Base-by-base conservation (phyloP, 2,888 invertebrate genomes). In the Drosophila macrospina region DNA sequence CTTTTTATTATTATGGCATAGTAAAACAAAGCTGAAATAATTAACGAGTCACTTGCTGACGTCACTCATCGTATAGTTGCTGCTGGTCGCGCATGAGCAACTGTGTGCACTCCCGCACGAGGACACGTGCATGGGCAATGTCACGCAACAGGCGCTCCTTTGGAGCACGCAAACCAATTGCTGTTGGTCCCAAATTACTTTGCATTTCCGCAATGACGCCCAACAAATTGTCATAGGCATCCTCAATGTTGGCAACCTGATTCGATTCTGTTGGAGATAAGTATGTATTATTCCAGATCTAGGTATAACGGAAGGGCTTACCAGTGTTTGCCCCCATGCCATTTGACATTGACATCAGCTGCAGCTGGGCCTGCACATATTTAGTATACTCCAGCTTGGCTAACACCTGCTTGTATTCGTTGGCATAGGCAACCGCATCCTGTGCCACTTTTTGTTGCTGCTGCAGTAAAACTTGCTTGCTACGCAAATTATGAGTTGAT, bases 341-440 rank as follows among this genome's bases (percentile, higher is more conserved):
- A 28, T 60, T 67, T 1, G 56, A 20, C 13, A 54, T 7, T 0
- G 79, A 62, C 69, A 88, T 66, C 11, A 74, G 55, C 36, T 86
- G 75, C 13, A 85, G 61, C 37, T 88, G 87, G 0, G 74, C 70
- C 54, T 84, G 87, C 60, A 84, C 54, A 37, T 70, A 76, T 39
- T 74, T 78, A 13, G 81, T 84, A 30, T 76, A 74, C 61, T 86
- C 85, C 41, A 86, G 42, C 10, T 81, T 87, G 57, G 85, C 87
- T 71, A 89, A 28, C 39, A 81, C 69, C 60, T 85, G 71, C 26
- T 75, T 71, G 52, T 86, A 86, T 39, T 86, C 85, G 36, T 37
- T 69, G 24, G 74, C 73, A 36, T 84, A 84, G 4, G 61, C 69
- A 0, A 39, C 5, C 1, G 78, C 57, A 30, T 62, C 64, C 39